A percentile compares a stretch with the other conserved stretches of the same genome.
Conservation (phyloP, 2,113 vertebrate species). For the Brienomyrus longianalis region DNA sequence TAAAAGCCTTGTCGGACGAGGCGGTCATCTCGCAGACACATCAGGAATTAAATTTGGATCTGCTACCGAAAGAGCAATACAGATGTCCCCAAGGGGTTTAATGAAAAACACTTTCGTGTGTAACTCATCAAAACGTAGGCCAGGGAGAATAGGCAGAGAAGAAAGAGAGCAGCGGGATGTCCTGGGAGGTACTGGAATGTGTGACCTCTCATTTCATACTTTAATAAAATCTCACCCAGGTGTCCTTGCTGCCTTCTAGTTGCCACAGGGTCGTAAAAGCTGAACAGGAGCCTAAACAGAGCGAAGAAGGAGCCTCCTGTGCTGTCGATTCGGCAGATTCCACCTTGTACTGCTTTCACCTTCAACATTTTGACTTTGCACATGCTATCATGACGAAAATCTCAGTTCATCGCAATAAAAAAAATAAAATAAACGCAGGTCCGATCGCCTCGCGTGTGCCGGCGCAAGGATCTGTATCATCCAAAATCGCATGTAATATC, state of each 20-base stretch:
- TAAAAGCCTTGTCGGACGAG: slow-evolving; percentile 59
- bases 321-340: neutral
- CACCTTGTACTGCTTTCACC: neutral
- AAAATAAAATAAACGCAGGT: neutral
- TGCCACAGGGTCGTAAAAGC: slow-evolving; percentile 51
- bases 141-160: slow-evolving; percentile 42
- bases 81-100: slow-evolving; percentile 60
- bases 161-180: slow-evolving; percentile 60
- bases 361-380: neutral
- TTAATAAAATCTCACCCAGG: slow-evolving; percentile 74
- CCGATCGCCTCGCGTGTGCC: neutral
- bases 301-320: slow-evolving; percentile 29
- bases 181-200: slow-evolving; percentile 56
- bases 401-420: neutral
- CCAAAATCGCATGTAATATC: neutral
- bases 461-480: neutral
- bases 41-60: slow-evolving; percentile 65
- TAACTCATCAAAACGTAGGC: slow-evolving; percentile 54
- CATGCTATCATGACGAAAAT: neutral
- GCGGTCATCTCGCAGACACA: slow-evolving; percentile 59
- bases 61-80: slow-evolving; percentile 57
- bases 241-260: slow-evolving; percentile 65
- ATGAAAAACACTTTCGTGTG: slow-evolving; percentile 68
- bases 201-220: slow-evolving; percentile 73
- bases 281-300: slow-evolving; percentile 55